These are phyloP conservation scores for Ganaspis brasiliensis DNA, from an alignment of 2,888 invertebrate species.

Conservation along the genomic window DNA sequence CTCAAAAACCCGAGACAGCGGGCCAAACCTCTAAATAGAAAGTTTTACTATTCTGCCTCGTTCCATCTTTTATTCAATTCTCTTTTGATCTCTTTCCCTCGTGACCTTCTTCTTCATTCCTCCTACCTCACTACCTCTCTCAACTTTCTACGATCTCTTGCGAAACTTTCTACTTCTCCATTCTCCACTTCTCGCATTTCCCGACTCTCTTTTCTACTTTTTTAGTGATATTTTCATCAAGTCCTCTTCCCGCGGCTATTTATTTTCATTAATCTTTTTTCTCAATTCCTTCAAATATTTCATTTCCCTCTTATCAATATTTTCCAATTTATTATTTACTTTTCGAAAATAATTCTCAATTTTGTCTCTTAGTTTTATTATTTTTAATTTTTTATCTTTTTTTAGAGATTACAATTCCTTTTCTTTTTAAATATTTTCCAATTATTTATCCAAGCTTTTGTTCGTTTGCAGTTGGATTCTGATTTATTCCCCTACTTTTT, in stretches of 20 bases:
- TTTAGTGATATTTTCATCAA: background rate
- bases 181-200: conserved; percentile 41
- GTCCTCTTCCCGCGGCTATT: background rate
- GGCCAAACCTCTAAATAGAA: conserved; percentile 66
- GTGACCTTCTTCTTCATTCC: conserved; percentile 44
- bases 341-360: no score
- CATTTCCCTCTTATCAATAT: no score
- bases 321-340: no score
- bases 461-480: no score
- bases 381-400: no score
- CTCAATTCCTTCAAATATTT: background rate
- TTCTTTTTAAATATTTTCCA: no score
- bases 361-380: no score
- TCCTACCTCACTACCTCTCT: conserved; percentile 28
- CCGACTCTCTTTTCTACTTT: conserved; percentile 6
- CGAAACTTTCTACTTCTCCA: conserved; percentile 50
- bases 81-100: conserved; percentile 47
- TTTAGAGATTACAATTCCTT: no score
- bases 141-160: conserved; percentile 46
- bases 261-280: background rate
- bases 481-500: no score
- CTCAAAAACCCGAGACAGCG: conserved; percentile 85
- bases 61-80: conserved; percentile 49
- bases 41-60: conserved; percentile 56
- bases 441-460: no score